These are phyloP conservation scores for Mus spretus DNA, from an alignment of 2,797 vertebrate species.

Conservation along the genomic window DNA sequence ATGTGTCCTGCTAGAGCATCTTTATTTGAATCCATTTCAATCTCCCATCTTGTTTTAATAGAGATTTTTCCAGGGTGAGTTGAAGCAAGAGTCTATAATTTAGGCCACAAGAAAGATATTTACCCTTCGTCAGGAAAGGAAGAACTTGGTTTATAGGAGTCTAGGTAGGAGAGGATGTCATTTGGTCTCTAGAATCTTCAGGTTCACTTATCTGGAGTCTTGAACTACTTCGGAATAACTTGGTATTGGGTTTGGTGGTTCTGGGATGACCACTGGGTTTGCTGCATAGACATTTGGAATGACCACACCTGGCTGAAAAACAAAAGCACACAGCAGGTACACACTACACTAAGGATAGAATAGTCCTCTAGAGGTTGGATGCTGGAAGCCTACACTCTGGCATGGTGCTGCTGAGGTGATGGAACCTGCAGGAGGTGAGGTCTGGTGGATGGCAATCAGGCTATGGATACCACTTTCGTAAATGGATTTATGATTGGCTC, in stretches of 20 bases:
- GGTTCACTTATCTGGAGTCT: neutral
- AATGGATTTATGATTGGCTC: neutral
- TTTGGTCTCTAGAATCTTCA: neutral
- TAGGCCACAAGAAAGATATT: too few species aligned
- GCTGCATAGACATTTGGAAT: neutral
- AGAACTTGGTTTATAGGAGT: neutral
- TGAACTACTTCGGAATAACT: neutral
- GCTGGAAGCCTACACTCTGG: neutral
- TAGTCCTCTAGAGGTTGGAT: neutral
- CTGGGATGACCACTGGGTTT: neutral
- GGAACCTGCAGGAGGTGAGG: neutral
- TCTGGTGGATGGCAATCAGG: neutral
- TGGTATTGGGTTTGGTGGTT: neutral
- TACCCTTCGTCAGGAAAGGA: neutral
- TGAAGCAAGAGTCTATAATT: neutral
- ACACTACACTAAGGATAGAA: neutral
- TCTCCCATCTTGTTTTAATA: neutral
- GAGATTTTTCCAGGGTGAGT: neutral
- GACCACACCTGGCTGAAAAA: conserved; percentile 47
- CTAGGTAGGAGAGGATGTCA: neutral
- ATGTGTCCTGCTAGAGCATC: neutral
- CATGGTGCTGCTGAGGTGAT: neutral
- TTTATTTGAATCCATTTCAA: neutral
- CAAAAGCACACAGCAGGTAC: neutral
- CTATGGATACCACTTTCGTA: neutral